Base-by-base conservation (phyloP, 2,113 vertebrate genomes). In the Thalassarche chlororhynchos region DNA sequence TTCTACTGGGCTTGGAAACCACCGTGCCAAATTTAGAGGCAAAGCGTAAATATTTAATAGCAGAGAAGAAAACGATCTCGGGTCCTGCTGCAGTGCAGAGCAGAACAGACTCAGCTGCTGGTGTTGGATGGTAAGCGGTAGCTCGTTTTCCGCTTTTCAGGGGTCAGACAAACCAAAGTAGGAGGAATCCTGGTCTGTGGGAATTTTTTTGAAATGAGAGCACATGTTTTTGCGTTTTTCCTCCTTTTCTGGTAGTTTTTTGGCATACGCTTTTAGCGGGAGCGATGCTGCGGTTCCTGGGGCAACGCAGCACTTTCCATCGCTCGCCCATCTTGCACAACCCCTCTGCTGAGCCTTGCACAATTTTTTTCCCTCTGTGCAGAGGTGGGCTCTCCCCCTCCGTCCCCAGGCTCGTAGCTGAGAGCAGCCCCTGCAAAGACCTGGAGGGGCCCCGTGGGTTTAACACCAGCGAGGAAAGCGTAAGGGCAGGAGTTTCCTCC, bases 281-380 rank as follows among this genome's bases (percentile, higher is more conserved):
- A 52, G 32, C 0, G 0, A 18, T 2, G 31, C 70, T 4, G 23
- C 4, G 28, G 51, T 32, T 32, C 11, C 3, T 26, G 57, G 47
- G 76, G 66, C 55, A 19, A 19, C 12, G 11, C 10, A 20, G 58
- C 46, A 3, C 61, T 66, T 71, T 9, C 68, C 51, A 5, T 8
- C 44, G 6, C 28, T 31, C 3, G 8, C 49, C 55, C 7, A 1
- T 12, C 70, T 14, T 17, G 60, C 51, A 9, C 83, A 17, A 12
- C 17, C 21, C 32, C 44, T 29, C 23, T 4, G 54, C 64, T 16
- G 36, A 69, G 44, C 15, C 51, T 32, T 18, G 18, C 52, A 10
- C 54, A 6, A 10, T 13, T 10, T 15, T 28, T 61, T 31, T 8
- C 11, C 51, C 36, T 18, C 44, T 12, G 26, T 3, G 55, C 52